These are phyloP conservation scores for Tetramorium simillimum DNA, from an alignment of 1,140 invertebrate species.

Conservation along the genomic window DNA sequence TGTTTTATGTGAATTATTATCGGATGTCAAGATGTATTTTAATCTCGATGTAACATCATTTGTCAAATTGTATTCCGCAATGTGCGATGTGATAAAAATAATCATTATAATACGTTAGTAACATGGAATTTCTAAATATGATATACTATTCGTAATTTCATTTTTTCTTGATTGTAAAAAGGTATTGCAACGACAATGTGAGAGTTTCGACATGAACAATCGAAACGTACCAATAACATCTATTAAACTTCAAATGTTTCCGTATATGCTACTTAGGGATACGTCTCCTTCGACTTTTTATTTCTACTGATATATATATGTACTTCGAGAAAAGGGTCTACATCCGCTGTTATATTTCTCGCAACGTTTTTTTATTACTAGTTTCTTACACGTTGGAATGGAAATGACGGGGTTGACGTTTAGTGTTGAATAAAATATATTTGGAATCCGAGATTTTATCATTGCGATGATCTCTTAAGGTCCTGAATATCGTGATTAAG, in stretches of 20 bases:
- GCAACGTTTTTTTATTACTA: slow-evolving; percentile 38
- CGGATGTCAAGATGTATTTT: slow-evolving; percentile 41
- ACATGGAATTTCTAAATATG: neutral
- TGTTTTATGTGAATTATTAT: slow-evolving; percentile 28
- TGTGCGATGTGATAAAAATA: neutral
- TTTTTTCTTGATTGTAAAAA: neutral
- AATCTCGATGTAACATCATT: slow-evolving; percentile 38
- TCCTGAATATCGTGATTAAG: slow-evolving; percentile 54
- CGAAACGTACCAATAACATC: neutral
- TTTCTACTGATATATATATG: neutral
- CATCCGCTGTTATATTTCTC: neutral
- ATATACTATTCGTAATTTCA: neutral
- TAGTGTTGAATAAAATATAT: slow-evolving; percentile 77
- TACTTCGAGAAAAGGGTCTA: neutral
- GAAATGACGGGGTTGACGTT: slow-evolving; percentile 31
- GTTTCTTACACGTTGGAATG: slow-evolving; percentile 15
- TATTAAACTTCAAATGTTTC: neutral
- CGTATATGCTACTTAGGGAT: neutral
- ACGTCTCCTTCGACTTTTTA: neutral
- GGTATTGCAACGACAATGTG: neutral
- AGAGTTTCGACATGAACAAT: neutral
- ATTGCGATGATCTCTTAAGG: slow-evolving; percentile 39
- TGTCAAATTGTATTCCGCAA: neutral
- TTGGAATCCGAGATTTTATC: slow-evolving; percentile 69
- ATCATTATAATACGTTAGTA: slow-evolving; percentile 20